A percentile compares a stretch with the other conserved stretches of the same genome.
phyloP scores from a whole-genome alignment of 2,113 vertebrate species.

The Hemicordylus capensis region DNA sequence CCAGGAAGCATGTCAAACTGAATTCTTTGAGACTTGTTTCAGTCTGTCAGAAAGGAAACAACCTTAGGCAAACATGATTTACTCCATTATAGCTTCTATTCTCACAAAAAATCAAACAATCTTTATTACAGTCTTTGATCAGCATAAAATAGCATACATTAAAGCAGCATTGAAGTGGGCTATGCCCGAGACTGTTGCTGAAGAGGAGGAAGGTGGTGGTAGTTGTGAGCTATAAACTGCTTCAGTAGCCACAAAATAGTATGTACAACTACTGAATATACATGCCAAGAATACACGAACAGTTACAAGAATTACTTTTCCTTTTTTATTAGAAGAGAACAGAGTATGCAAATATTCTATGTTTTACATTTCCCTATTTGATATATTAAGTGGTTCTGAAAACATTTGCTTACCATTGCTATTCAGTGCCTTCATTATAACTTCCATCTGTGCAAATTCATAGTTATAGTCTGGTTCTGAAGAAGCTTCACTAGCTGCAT shows the following conservation, averaged over 20 bases:
- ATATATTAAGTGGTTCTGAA: not conserved
- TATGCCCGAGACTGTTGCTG: no score
- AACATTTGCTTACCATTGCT: conserved; percentile 86
- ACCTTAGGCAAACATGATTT: not conserved
- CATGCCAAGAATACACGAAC: no score
- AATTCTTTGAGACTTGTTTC: not conserved
- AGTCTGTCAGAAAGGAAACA: not conserved
- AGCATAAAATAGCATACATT: no score
- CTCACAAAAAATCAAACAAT: no score
- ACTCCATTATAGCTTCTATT: not conserved
- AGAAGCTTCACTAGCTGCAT: conserved; percentile 96
- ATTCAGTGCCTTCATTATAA: conserved; percentile 97
- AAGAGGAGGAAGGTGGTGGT: no score
- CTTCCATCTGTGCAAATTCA: conserved; percentile 99
- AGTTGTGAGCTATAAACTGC: no score
- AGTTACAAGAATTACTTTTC: no score
- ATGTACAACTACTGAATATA: not conserved
- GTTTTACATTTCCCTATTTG: not conserved
- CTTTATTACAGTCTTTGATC: no score
- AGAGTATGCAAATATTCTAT: no score
- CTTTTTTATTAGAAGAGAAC: not conserved
- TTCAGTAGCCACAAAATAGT: no score
- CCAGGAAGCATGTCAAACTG: not conserved
- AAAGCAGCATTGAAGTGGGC: no score
- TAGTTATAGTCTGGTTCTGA: conserved; percentile 98